These are phyloP conservation scores for Ictalurus furcatus DNA, from an alignment of 2,113 vertebrate species.

Conservation along the genomic window DNA sequence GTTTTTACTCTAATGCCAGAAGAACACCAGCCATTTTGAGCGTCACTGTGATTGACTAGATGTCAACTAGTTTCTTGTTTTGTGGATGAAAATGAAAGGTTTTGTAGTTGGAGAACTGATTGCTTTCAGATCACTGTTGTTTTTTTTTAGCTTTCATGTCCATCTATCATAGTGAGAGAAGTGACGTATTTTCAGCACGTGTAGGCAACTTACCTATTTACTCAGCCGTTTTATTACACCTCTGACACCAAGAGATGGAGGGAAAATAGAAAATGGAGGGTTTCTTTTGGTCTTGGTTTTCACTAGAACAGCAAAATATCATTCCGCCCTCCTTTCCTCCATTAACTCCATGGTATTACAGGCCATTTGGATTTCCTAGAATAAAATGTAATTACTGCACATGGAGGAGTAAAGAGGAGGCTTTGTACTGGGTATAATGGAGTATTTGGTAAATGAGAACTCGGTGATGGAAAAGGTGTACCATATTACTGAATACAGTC, in stretches of 20 bases:
- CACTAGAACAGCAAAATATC: conserved; percentile 16
- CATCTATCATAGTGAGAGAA: background rate
- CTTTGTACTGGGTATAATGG: conserved; percentile 43
- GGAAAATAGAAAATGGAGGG: background rate
- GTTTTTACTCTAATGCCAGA: background rate
- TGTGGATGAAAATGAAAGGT: background rate
- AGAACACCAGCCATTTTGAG: background rate
- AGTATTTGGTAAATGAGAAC: conserved; percentile 33
- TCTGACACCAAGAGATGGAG: background rate
- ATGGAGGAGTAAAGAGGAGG: conserved; percentile 46
- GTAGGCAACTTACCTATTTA: background rate
- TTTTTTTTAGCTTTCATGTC: background rate
- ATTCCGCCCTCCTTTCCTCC: background rate
- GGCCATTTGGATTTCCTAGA: conserved; percentile 55
- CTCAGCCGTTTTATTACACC: background rate
- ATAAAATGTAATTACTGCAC: conserved; percentile 63
- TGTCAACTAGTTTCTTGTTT: background rate
- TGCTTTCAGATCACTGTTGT: background rate
- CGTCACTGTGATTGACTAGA: background rate
- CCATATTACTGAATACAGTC: background rate
- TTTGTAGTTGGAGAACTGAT: background rate
- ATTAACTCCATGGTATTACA: background rate
- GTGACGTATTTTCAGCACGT: background rate
- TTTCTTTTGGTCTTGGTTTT: conserved; percentile 33
- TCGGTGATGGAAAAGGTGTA: background rate